Base-by-base conservation (phyloP, 2,113 vertebrate species). In the Chloropsis cyanopogon region DNA sequence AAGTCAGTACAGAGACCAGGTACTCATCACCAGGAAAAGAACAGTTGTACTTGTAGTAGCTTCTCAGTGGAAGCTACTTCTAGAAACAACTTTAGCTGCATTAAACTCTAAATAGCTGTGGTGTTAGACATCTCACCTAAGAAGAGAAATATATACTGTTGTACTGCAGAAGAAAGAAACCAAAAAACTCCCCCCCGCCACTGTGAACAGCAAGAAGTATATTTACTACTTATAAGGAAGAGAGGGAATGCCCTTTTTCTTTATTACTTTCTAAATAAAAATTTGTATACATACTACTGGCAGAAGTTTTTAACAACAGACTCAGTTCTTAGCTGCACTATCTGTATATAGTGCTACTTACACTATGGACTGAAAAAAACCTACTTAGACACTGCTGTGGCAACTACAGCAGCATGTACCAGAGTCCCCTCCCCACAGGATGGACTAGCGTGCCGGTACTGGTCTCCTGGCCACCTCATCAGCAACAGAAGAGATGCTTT, bases 401-500 rank as follows among this genome's bases (percentile, higher is more conserved):
- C 6, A 60, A 18, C 47, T 47, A 8, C 33, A 73, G n/a, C 41
- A 19, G 9, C 3, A 4, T 4, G 14, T 26, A 7, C n/a, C 1
- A 0, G 41, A n/a, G 46, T 22, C 8, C 11, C 7, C 15, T 22
- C 10, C 9, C 7, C 15, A 6, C 15, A 14, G 35, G 20, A 7
- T 8, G 9, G 57, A 2, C 13, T 8, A 4, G 0, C 0, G 0
- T 23, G 42, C 22, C 1, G 8, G 26, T 37, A 11, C 22, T 7
- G 46, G 25, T 20, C 11, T 44, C 35, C 46, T 41, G 14, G 21
- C 11, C 31, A 4, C 13, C 17, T 20, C 42, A 12, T 14, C 25
- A 49, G 60, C 42, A 70, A 64, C 56, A 44, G 35, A 35, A 31
- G 49, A 13, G 26, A 61, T n/a, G 50, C 26, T 81, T 54, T 53